Conservation (phyloP, 2,888 invertebrate species). For the Brenthis ino region DNA sequence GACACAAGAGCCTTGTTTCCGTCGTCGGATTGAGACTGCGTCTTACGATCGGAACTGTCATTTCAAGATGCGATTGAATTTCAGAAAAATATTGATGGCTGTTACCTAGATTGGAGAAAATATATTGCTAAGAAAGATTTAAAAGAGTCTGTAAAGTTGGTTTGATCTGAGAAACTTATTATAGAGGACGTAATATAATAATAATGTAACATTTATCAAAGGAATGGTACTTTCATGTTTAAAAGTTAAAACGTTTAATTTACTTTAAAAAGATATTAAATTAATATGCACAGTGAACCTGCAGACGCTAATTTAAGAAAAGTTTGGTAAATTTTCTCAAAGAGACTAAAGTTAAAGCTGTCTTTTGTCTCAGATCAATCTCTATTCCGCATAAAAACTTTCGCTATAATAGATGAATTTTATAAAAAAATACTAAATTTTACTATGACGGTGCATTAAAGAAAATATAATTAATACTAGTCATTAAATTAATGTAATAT, state of each 20-base stretch:
- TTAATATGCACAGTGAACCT: conserved; percentile 13
- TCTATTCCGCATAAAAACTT: background rate
- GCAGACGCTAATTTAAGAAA: conserved; percentile 10
- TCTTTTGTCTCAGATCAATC: conserved; percentile 12
- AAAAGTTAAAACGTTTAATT: too few species aligned
- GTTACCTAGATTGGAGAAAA: conserved; percentile 14
- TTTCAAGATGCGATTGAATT: conserved; percentile 40
- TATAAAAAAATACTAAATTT: too few species aligned
- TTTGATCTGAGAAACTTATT: background rate
- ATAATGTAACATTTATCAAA: too few species aligned
- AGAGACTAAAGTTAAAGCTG: conserved; percentile 5
- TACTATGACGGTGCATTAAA: too few species aligned
- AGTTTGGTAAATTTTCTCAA: conserved; percentile 7
- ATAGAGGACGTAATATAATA: too few species aligned
- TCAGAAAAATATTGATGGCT: conserved; percentile 39
- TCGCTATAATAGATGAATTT: background rate
- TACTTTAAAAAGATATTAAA: too few species aligned
- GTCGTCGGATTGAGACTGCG: conserved; percentile 35
- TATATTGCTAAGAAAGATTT: background rate
- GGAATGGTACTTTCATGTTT: too few species aligned
- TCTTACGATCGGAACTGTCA: conserved; percentile 35
- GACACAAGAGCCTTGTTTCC: conserved; percentile 39
- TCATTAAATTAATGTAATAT: conserved; percentile 2
- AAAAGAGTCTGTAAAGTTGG: background rate
- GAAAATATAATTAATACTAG: background rate